Evolutionary conservation across 2,797 vertebrate genomes (phyloP).

Genomic region (Acanthurus lineatus): DNA sequence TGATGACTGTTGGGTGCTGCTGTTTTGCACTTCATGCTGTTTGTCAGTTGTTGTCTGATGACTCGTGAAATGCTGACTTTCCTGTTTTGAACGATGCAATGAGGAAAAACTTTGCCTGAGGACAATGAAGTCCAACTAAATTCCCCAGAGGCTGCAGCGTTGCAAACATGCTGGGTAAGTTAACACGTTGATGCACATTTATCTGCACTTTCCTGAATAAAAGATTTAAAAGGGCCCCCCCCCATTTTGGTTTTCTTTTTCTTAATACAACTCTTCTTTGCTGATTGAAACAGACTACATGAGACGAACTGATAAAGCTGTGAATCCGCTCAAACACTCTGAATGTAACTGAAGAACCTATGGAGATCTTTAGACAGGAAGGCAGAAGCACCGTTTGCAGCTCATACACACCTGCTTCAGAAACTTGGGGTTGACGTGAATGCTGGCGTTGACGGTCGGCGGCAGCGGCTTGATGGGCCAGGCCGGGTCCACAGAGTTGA

Average conservation of each 20-base stretch:
- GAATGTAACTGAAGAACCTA: background rate
- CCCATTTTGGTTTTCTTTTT: too few species aligned
- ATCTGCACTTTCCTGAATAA: background rate
- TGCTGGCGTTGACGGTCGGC: constrained; percentile 96
- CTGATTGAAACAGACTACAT: background rate
- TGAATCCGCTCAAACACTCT: background rate
- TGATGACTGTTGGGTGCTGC: too few species aligned
- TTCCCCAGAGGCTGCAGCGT: too few species aligned
- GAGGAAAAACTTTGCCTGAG: too few species aligned
- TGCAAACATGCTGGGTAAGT: background rate
- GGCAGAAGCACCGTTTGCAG: background rate
- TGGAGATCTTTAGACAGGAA: background rate
- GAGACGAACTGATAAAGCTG: background rate
- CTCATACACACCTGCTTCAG: constrained; percentile 91
- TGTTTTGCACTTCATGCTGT: too few species aligned
- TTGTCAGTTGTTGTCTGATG: too few species aligned
- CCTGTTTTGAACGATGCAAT: too few species aligned
- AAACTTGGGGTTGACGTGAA: constrained; percentile 99
- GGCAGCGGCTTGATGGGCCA: constrained; percentile 98
- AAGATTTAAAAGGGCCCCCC: background rate
- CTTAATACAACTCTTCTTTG: background rate
- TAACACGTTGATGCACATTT: background rate
- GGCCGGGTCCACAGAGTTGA: constrained; percentile 96
- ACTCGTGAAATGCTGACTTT: too few species aligned
- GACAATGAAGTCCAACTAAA: too few species aligned